Evolutionary conservation across 2,888 invertebrate genomes (phyloP).

Genomic region (Andricus quercusramuli): DNA sequence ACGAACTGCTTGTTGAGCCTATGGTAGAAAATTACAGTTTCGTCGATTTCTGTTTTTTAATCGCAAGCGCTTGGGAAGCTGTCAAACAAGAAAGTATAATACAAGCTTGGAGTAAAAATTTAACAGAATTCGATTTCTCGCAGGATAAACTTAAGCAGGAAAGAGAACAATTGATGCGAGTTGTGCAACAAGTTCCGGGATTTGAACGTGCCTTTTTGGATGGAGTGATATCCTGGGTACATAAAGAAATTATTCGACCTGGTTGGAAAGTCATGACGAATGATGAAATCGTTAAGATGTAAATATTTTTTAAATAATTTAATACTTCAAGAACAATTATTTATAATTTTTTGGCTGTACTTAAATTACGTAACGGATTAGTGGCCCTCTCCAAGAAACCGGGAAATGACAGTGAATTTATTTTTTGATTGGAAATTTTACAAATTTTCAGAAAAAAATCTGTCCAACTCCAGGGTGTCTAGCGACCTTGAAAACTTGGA

Average conservation of each 20-base stretch:
- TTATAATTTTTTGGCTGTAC: background rate
- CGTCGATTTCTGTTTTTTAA: slow-evolving; percentile 4
- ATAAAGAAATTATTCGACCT: background rate
- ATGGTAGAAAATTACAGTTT: background rate
- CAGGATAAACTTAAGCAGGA: background rate
- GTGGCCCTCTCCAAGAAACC: too few relatives aligned
- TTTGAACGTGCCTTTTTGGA: background rate
- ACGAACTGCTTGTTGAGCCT: background rate
- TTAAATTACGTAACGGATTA: too few relatives aligned
- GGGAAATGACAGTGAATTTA: too few relatives aligned
- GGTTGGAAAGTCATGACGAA: background rate
- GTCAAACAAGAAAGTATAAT: background rate
- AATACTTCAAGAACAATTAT: background rate
- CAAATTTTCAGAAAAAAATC: too few relatives aligned
- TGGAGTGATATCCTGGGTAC: background rate
- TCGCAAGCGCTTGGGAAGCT: slow-evolving; percentile 7
- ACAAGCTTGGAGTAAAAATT: background rate
- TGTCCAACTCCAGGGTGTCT: too few relatives aligned
- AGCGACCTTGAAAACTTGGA: too few relatives aligned
- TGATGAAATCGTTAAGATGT: slow-evolving; percentile 7
- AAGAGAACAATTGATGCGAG: background rate
- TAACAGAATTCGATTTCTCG: background rate
- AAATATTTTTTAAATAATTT: background rate
- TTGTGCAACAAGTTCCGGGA: background rate
- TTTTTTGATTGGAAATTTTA: too few relatives aligned